A percentile compares a stretch with the other conserved stretches of the same genome.
Conservation (phyloP, 2,113 vertebrate genomes). For the Axis porcinus region DNA sequence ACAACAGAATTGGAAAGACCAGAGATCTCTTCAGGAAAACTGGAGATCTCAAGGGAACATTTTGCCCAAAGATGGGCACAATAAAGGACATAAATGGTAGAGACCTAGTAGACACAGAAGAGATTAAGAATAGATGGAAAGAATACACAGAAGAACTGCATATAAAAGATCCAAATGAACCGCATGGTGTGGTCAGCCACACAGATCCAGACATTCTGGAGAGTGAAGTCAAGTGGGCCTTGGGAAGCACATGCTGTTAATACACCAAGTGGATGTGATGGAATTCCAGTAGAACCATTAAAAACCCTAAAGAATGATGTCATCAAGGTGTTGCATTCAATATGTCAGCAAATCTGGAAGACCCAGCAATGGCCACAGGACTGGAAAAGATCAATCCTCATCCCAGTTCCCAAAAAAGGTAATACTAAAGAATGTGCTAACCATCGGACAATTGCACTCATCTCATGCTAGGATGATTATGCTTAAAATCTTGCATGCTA, state of each 20-base stretch:
- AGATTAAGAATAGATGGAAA: not conserved
- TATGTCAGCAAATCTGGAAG: not conserved
- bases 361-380: not conserved
- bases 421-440: not conserved
- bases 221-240: not conserved
- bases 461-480: not conserved
- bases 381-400: not conserved
- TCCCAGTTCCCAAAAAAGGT: not conserved
- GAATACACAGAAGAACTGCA: not conserved
- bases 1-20: not conserved
- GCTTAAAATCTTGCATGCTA: not conserved
- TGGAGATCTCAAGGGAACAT: not conserved
- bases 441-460: not conserved
- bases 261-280: not conserved
- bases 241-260: not conserved
- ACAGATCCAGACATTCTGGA: not conserved
- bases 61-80: not conserved
- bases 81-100: not conserved
- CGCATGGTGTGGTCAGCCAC: not conserved
- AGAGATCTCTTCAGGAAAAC: not conserved
- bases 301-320: not conserved
- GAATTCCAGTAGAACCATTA: not conserved
- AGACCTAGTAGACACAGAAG: not conserved
- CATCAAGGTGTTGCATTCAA: not conserved
- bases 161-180: not conserved